Percentiles rank a stretch among this genome's conserved stretches.
These are phyloP conservation scores for Acrocera orbiculus DNA, from an alignment of 2,888 invertebrate species.

Conservation along the genomic window DNA sequence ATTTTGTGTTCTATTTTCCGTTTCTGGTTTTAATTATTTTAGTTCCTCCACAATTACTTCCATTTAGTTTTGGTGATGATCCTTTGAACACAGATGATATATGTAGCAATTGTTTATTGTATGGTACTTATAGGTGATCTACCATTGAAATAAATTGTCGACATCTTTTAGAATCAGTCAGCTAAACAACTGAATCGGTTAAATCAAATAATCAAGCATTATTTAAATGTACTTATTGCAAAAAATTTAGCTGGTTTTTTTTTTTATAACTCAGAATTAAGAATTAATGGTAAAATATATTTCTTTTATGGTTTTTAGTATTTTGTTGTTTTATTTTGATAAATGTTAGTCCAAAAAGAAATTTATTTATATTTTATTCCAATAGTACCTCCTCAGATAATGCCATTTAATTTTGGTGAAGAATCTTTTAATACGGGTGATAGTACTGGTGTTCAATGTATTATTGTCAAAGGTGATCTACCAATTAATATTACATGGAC, in stretches of 20 bases:
- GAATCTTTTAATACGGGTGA: constrained; percentile 52
- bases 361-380: neutral
- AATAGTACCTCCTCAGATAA: constrained; percentile 45
- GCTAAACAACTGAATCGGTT: constrained; percentile 34
- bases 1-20: too few relatives aligned
- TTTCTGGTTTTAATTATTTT: too few relatives aligned
- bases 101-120: constrained; percentile 38
- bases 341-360: neutral
- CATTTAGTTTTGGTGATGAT: constrained; percentile 52
- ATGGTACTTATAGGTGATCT: constrained; percentile 55
- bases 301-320: neutral
- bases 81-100: constrained; percentile 52
- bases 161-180: constrained; percentile 29
- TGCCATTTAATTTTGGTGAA: constrained; percentile 52
- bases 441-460: constrained; percentile 49
- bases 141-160: constrained; percentile 37
- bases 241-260: constrained; percentile 46
- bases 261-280: constrained; percentile 38
- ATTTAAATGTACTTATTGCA: constrained; percentile 56
- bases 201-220: constrained; percentile 39
- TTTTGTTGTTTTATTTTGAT: neutral
- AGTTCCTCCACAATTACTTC: constrained; percentile 54
- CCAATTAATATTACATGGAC: constrained; percentile 63
- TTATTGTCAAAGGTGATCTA: constrained; percentile 58
- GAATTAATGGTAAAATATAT: constrained; percentile 36